Evolutionary conservation across 2,888 invertebrate species (phyloP).

Genomic region (Papilio gigon): DNA sequence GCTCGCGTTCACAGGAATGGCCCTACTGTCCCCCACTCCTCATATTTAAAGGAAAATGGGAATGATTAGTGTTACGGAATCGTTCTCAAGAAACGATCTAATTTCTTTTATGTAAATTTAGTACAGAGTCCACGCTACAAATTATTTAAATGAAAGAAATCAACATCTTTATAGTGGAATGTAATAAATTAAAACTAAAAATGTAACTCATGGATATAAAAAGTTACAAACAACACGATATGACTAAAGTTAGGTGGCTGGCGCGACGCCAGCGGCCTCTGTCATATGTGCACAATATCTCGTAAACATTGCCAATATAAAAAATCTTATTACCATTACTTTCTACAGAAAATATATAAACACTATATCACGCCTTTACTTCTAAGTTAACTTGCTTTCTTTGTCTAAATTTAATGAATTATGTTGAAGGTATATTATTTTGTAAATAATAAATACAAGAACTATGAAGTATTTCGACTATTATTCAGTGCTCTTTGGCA

Average conservation of each 20-base stretch:
- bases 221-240: not conserved
- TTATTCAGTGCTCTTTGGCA: too few relatives aligned
- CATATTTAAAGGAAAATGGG: not conserved
- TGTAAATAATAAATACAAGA: too few relatives aligned
- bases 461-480: too few relatives aligned
- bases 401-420: too few relatives aligned
- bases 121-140: too few relatives aligned
- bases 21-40: not conserved
- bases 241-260: conserved; percentile 4
- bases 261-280: conserved; percentile 8
- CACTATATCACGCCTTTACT: not conserved
- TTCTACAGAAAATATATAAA: conserved; percentile 1
- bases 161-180: not conserved
- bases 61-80: not conserved
- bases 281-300: conserved; percentile 5
- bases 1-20: not conserved
- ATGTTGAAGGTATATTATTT: too few relatives aligned
- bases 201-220: conserved; percentile 4
- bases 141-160: too few relatives aligned
- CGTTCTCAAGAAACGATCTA: too few relatives aligned
- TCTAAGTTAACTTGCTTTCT: not conserved
- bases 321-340: not conserved
- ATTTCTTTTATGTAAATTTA: too few relatives aligned
- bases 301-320: conserved; percentile 17
- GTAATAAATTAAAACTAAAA: not conserved